Conservation (phyloP, 1,140 invertebrate species). For the Dendrolimus punctatus region DNA sequence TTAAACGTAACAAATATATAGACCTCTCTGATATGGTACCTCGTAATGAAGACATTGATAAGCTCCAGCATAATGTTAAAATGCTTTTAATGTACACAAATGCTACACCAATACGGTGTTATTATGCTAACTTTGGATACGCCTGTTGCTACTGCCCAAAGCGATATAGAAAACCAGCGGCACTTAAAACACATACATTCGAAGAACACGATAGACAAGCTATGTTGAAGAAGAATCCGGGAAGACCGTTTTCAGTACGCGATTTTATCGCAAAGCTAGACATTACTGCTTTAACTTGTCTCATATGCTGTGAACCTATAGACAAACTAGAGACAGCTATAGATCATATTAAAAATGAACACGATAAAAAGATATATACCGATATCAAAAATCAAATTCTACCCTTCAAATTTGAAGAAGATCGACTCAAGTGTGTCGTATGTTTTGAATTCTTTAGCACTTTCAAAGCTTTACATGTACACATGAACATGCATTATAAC, state of each 20-base stretch:
- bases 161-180: slow-evolving; percentile 16
- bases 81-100: slow-evolving; percentile 31
- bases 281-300: slow-evolving; percentile 26
- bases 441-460: slow-evolving; percentile 15
- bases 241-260: slow-evolving; percentile 10
- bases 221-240: slow-evolving; percentile 27
- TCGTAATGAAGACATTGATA: slow-evolving; percentile 14
- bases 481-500: slow-evolving; percentile 42
- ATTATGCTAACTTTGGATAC: slow-evolving; percentile 21
- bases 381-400: slow-evolving; percentile 27
- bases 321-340: slow-evolving; percentile 15
- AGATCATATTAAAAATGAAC: slow-evolving; percentile 19
- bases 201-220: slow-evolving; percentile 12
- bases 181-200: slow-evolving; percentile 28
- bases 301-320: slow-evolving; percentile 15
- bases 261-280: slow-evolving; percentile 33
- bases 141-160: slow-evolving; percentile 30
- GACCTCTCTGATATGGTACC: too few species aligned
- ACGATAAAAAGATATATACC: slow-evolving; percentile 17
- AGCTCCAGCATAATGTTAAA: slow-evolving; percentile 26
- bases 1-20: too few species aligned
- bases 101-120: slow-evolving; percentile 32
- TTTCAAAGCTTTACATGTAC: slow-evolving; percentile 27
- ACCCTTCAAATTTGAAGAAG: slow-evolving; percentile 30
- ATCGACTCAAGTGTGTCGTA: slow-evolving; percentile 16